Base-by-base conservation (phyloP, 2,113 vertebrate genomes). In the Dicaeum eximium region DNA sequence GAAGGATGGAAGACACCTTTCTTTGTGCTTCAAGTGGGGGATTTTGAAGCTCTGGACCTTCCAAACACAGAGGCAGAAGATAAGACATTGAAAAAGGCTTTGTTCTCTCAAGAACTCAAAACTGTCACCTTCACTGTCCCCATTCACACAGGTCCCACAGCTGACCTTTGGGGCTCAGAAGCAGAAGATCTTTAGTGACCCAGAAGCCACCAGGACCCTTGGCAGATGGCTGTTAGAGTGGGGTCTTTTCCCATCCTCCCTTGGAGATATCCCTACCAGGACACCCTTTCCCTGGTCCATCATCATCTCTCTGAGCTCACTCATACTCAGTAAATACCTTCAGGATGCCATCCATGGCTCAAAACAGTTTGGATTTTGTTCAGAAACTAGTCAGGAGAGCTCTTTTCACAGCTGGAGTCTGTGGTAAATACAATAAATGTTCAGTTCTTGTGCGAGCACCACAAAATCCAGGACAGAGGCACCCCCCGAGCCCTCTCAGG, bases 241-340 rank as follows among this genome's bases (percentile, higher is more conserved):
- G 7, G 16, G 15, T 56, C 19, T 56, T 71, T 38, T 47, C 40
- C 31, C 16, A 12, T 17, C 31, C 86, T 86, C 40, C 37, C 40
- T 65, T 24, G 31, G 57, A 74, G 35, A 47, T 13, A 40, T 8
- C 16, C 6, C 44, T 33, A 19, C 10, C n/a, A 78, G 60, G 30
- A 58, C 44, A 42, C 9, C 6, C n/a, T 45, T 73, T 37, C 33
- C 30, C 53, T 54, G 24, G 12, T 71, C 38, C 33, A 22, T 47
- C 0, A 2, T 17, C 44, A 14, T 0, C 0, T 54, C 42, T 54
- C 38, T 44, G 44, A 47, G 56, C 37, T 40, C 47, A 24, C 23
- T 54, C 65, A 25, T 70, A 24, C 33, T 60, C 31, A 28, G 25
- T 28, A 70, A 69, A 77, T 25, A 14, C 47, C n/a, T 48, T 74